These are phyloP conservation scores for Microcebus ravelobensis DNA, from an alignment of 2,113 vertebrate species.

Conservation along the genomic window DNA sequence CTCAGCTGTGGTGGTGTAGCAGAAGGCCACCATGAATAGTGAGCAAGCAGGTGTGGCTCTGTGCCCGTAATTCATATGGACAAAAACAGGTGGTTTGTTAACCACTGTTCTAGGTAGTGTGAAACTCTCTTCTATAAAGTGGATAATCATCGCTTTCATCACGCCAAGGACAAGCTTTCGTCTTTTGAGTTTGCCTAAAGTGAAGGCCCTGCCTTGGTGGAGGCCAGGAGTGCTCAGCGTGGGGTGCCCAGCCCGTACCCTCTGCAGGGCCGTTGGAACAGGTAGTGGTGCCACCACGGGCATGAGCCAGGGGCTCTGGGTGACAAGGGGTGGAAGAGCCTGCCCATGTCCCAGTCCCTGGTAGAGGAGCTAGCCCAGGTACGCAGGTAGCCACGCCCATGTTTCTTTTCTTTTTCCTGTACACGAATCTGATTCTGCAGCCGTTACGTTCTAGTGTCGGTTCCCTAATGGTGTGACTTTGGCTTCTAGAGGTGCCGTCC, in stretches of 20 bases:
- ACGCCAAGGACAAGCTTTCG: background rate
- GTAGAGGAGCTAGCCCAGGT: background rate
- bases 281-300: rapidly evolving
- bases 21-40: background rate
- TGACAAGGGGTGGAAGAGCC: background rate
- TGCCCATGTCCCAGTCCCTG: background rate
- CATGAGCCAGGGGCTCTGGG: rapidly evolving
- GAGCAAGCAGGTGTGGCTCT: background rate
- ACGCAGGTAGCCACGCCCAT: background rate
- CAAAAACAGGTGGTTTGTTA: background rate
- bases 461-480: background rate
- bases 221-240: background rate
- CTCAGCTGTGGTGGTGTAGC: background rate
- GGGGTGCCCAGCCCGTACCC: rapidly evolving
- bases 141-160: background rate
- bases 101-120: background rate
- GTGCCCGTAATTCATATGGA: background rate
- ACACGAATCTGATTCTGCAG: rapidly evolving
- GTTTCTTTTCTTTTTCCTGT: background rate
- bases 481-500: background rate
- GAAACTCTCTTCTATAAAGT: background rate
- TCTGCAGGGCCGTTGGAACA: rapidly evolving
- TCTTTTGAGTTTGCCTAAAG: background rate
- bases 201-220: background rate
- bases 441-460: rapidly evolving